Evolutionary conservation across 2,797 vertebrate genomes (phyloP), one percentile per base, ranked within the genome.

Genomic region (Sebastes alutus): DNA sequence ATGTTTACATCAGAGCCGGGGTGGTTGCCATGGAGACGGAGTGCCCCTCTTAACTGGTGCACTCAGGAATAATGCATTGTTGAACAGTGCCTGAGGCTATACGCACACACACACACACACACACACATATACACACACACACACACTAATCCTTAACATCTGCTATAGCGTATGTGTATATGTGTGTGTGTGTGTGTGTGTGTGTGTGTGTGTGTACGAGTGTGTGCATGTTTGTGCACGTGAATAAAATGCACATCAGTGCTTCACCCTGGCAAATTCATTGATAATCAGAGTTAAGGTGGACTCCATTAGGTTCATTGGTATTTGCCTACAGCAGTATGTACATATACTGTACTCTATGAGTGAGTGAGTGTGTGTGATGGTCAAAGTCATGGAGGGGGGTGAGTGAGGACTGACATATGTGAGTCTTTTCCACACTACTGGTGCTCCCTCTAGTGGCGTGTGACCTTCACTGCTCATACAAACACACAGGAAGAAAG

Each of bases 11-110:
- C 89, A 86, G 89, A 91, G 88, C 82, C 55, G 35, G 88, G 90
- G 87, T 78, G 91, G 94, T 94, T 93, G 83, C 93, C 87, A 95
- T 94, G 93, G 93, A 91, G 90, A 95, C 42, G 94, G 92, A 94
- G 94, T 94, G 91, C 92, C 94, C 94, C 94, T 94, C 94, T 95
- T 94, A 95, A 94, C 94, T 93, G 93, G 93, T 93, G 94, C 94
- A 95, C 94, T 95, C 94, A 95, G 94, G 93, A 94, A 95, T 95
- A 95, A 95, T 95, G 93, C 94, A 95, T 95, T 95, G 93, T 94
- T 95, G 93, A 95, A 95, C 92, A 95, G 89, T 90, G 94, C 94
- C 94, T 83, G 90, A 92, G 94, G 94, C 94, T 92, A 94, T 67
- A 46, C 89, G 72, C 91, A 66, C 89, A 92, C 90, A 90, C 86